phyloP scores from a whole-genome alignment of 1,140 invertebrate genomes.

The Heterodera schachtii region DNA sequence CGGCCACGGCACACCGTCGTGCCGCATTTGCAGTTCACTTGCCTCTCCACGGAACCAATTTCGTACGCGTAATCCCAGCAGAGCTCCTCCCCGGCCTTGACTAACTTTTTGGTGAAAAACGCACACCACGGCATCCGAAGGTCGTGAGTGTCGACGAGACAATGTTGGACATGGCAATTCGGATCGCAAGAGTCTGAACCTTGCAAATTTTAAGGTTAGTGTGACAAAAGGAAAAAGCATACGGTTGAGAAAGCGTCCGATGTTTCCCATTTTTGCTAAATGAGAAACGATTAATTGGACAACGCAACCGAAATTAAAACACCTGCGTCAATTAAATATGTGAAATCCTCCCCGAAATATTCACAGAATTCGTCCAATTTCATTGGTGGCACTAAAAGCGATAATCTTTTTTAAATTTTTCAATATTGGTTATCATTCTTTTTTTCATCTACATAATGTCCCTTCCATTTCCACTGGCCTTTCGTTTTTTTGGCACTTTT shows the following conservation, averaged over 20 bases:
- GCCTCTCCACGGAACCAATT: constrained; percentile 17
- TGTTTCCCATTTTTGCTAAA: constrained; percentile 34
- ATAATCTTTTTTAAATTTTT: neutral
- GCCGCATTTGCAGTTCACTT: constrained; percentile 37
- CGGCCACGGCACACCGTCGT: constrained; percentile 25
- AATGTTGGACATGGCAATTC: constrained; percentile 34
- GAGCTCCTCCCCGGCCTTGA: constrained; percentile 38
- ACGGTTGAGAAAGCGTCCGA: constrained; percentile 39
- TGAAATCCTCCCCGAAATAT: constrained; percentile 37
- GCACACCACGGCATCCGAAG: constrained; percentile 35
- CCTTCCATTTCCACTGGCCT: constrained; percentile 1
- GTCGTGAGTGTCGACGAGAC: constrained; percentile 30
- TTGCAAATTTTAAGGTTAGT: neutral
- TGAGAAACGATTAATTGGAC: neutral
- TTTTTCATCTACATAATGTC: neutral
- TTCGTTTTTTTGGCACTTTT: too few relatives aligned
- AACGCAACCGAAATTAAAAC: neutral
- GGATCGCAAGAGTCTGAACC: constrained; percentile 36
- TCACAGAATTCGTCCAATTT: constrained; percentile 26
- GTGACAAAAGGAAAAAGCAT: neutral
- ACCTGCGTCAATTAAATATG: constrained; percentile 33
- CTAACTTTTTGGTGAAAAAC: constrained; percentile 39
- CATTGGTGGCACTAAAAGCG: constrained; percentile 10
- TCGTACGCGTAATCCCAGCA: constrained; percentile 37
- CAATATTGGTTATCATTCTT: neutral